Evolutionary conservation across 2,113 vertebrate species (phyloP).

Genomic region (Lates calcarifer): DNA sequence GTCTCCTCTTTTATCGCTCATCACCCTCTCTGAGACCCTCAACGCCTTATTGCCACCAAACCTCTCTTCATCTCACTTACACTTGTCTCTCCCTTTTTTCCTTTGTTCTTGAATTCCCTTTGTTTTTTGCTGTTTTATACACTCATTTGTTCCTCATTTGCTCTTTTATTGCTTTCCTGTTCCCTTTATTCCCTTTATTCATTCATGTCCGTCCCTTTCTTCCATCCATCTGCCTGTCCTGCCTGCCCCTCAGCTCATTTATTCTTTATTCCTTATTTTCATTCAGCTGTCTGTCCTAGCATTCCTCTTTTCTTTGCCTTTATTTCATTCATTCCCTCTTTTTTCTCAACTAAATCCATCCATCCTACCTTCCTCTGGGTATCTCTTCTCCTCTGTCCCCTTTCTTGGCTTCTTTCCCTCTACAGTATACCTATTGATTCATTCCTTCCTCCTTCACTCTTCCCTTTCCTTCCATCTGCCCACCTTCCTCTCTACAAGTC

Average conservation of each 20-base stretch:
- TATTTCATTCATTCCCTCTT: not conserved
- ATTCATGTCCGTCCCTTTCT: not conserved
- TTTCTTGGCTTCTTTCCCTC: not conserved
- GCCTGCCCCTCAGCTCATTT: too few relatives aligned
- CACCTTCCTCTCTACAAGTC: too few relatives aligned
- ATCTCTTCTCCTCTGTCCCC: not conserved
- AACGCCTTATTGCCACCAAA: not conserved
- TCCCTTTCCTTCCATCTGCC: not conserved
- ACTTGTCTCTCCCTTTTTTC: constrained; percentile 16
- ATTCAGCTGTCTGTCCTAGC: too few relatives aligned
- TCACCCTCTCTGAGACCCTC: not conserved
- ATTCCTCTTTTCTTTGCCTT: not conserved
- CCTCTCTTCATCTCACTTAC: constrained; percentile 12
- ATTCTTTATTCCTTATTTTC: not conserved
- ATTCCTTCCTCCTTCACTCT: not conserved
- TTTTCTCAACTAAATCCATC: not conserved
- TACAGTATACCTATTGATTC: not conserved
- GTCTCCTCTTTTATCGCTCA: constrained; percentile 33
- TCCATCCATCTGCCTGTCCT: too few relatives aligned
- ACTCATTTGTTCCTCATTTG: constrained; percentile 2
- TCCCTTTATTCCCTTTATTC: not conserved
- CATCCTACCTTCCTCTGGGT: not conserved
- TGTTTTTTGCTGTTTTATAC: not conserved
- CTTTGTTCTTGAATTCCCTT: constrained; percentile 21
- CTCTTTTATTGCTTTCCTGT: not conserved